phyloP scores from a whole-genome alignment of 2,888 invertebrate species.

The Alentia gelatinosa region DNA sequence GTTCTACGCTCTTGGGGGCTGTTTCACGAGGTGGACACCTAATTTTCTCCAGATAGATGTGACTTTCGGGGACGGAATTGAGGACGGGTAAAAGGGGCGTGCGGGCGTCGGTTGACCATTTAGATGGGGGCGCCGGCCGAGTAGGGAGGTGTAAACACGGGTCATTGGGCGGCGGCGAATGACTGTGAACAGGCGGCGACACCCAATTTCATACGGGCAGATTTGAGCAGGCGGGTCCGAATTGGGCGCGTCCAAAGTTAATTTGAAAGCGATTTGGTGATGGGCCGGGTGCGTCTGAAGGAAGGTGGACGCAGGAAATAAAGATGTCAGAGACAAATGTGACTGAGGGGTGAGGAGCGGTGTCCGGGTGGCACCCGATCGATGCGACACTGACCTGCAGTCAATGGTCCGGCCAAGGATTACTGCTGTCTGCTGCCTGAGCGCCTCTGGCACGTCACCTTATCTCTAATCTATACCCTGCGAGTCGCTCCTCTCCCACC shows the following conservation, averaged over 20 bases:
- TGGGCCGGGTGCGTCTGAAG: not conserved
- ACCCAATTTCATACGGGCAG: slow-evolving; percentile 29
- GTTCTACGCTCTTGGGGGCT: not conserved
- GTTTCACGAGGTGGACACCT: not conserved
- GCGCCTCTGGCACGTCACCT: not conserved
- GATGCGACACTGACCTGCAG: not conserved
- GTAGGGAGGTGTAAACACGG: not conserved
- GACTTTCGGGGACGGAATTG: slow-evolving; percentile 5
- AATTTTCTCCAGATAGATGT: slow-evolving; percentile 23
- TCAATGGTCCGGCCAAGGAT: slow-evolving; percentile 37
- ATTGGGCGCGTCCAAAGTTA: slow-evolving; percentile 38
- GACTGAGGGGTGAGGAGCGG: not conserved
- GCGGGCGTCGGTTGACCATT: not conserved
- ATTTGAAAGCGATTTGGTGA: slow-evolving; percentile 49
- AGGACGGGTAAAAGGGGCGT: not conserved
- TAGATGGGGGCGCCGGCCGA: not conserved
- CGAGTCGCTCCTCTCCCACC: not conserved
- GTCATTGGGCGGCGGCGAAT: not conserved
- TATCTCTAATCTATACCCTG: slow-evolving; percentile 34
- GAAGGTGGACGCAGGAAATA: slow-evolving; percentile 8
- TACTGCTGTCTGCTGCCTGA: slow-evolving; percentile 19
- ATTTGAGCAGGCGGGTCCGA: slow-evolving; percentile 18
- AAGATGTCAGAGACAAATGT: slow-evolving; percentile 52
- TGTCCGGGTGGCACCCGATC: not conserved
- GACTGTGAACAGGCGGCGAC: not conserved